Base-by-base conservation (phyloP, 2,888 invertebrate genomes). In the Cryptosula pallasiana region DNA sequence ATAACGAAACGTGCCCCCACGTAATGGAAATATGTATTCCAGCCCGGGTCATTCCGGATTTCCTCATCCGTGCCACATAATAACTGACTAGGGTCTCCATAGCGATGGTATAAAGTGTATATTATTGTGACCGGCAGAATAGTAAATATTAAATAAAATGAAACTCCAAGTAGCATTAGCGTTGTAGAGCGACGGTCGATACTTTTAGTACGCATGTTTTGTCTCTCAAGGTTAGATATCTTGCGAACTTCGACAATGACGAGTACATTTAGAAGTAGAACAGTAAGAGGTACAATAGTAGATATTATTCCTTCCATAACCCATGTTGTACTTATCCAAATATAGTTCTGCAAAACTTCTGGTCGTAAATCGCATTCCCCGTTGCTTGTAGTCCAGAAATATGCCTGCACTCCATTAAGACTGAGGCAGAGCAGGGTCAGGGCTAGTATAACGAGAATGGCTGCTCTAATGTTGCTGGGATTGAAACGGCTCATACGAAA, bases 111-210 rank as follows among this genome's bases (percentile, higher is more conserved):
- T 45, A 82, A 72, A 9, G 79, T 78, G 74, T 82, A 84, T 9
- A 83, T 81, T 57, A 84, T 75, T 0, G 84, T 82, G 29, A 81
- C 82, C 1, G 84, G 84, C 16, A 84, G 75, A 71, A 81, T 78
- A 13, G 83, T 84, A 72, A 81, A 78, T 35, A 84, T 84, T 16
- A 83, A 78, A 75, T 82, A 84, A 75, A 84, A 84, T 1, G 84
- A 84, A 3, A 84, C 83, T 0, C 81, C 79, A 27, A 84, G 76
- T 1, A 84, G 75, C 27, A 83, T 83, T 23, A 81, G 77, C 1
- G 84, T 84, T 0, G 83, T 82, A 1, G 83, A 83, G 20, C 78
- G 76, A 69, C 77, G 77, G 71, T 79, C 77, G 29, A 76, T 73
- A 0, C 73, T 69, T 9, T 75, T 69, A 2, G 70, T 69, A 29